Conservation (phyloP, 2,113 vertebrate species). For the Nettapus auritus region DNA sequence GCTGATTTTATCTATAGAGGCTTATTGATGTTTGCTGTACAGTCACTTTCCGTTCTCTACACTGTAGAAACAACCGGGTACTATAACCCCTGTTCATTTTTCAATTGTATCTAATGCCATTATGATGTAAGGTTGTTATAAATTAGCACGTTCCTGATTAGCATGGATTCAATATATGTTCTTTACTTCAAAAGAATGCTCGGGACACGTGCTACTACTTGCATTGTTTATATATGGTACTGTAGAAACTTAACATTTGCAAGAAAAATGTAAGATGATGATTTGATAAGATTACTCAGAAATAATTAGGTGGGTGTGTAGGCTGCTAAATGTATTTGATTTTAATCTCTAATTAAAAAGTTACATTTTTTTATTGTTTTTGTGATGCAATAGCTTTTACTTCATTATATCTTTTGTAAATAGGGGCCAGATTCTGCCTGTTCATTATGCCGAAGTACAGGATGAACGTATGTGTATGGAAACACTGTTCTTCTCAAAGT, state of each 20-base stretch:
- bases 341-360: constrained; percentile 75
- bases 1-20: constrained; percentile 33
- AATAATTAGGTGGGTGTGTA: constrained; percentile 71
- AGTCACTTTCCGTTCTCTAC: neutral
- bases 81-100: neutral
- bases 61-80: neutral
- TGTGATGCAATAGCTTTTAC: constrained; percentile 69
- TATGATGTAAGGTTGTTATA: constrained; percentile 38
- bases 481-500: neutral
- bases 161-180: constrained; percentile 50
- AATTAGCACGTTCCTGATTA: constrained; percentile 46
- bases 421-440: neutral
- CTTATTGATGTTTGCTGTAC: constrained; percentile 28
- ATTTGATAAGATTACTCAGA: constrained; percentile 70
- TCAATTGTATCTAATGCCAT: constrained; percentile 1
- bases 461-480: neutral
- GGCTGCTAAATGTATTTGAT: constrained; percentile 70
- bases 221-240: constrained; percentile 61
- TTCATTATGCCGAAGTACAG: neutral
- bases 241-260: constrained; percentile 65
- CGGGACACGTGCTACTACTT: constrained; percentile 58
- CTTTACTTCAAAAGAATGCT: constrained; percentile 64
- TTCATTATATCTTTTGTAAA: constrained; percentile 58
- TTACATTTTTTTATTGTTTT: constrained; percentile 65
- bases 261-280: constrained; percentile 61